These are phyloP conservation scores for Eospalax fontanierii DNA, from an alignment of 2,797 vertebrate genomes.

Conservation along the genomic window DNA sequence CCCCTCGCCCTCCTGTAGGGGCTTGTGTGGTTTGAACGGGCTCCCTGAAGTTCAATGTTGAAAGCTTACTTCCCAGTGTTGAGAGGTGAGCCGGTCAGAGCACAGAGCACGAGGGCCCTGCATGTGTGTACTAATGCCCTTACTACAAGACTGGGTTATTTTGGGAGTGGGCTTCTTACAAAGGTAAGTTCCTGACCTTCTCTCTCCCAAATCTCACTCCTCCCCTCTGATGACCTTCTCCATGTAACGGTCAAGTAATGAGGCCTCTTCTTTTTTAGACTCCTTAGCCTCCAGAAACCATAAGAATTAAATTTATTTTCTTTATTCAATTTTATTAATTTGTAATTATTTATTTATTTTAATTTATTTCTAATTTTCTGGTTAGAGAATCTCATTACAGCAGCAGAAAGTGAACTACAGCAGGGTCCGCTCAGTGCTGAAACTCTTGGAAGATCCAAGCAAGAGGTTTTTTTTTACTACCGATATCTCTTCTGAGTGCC, in stretches of 20 bases:
- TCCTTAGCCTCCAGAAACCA: neutral
- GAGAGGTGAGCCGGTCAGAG: neutral
- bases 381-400: neutral
- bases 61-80: neutral
- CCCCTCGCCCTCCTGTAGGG: too few species aligned
- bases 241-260: neutral
- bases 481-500: neutral
- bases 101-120: neutral
- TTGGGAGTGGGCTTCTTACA: neutral
- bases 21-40: neutral
- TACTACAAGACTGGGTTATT: neutral
- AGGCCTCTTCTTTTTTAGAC: neutral
- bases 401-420: neutral
- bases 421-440: neutral
- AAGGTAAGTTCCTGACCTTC: neutral
- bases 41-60: neutral
- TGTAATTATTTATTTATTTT: too few species aligned
- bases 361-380: neutral
- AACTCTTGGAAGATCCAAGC: rapidly evolving
- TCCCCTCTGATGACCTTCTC: neutral
- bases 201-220: neutral
- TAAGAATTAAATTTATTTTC: neutral
- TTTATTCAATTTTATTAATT: too few species aligned
- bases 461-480: neutral
- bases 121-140: neutral